A percentile compares a stretch with the other conserved stretches of the same genome.
Evolutionary conservation across 2,113 vertebrate species (phyloP).

Genomic region (Caracal caracal): DNA sequence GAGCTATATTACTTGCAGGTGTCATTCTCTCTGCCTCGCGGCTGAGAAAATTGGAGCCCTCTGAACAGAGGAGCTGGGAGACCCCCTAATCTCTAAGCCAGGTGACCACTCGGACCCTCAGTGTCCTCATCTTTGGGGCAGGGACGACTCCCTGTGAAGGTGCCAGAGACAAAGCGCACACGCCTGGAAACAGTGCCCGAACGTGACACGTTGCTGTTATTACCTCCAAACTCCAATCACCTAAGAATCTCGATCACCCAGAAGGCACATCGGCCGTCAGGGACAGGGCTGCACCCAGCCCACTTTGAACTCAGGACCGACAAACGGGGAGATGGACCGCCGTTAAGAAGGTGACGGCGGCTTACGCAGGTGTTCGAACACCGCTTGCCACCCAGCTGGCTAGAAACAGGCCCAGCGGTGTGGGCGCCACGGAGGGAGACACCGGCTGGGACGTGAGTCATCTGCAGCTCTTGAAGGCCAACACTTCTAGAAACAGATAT

Average conservation of each 20-base stretch:
- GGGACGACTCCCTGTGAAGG: neutral
- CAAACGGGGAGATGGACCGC: rapidly evolving
- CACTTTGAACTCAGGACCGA: rapidly evolving
- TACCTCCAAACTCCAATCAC: rapidly evolving
- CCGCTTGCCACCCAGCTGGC: rapidly evolving
- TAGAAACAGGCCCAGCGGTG: neutral
- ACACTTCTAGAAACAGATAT: neutral
- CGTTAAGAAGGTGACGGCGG: neutral
- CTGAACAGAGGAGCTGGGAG: neutral
- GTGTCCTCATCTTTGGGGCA: neutral
- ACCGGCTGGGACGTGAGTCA: neutral
- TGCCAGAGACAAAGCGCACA: rapidly evolving
- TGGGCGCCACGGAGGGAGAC: neutral
- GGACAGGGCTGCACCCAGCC: rapidly evolving
- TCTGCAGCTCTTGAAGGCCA: neutral
- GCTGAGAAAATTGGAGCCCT: neutral
- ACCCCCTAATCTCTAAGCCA: too few species aligned
- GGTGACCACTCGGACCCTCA: neutral
- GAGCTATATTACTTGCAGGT: neutral
- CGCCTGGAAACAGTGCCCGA: rapidly evolving
- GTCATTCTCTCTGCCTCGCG: rapidly evolving
- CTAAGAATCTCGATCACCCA: neutral
- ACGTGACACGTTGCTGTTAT: rapidly evolving
- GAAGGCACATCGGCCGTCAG: neutral
- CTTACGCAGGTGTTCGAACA: neutral